These are phyloP conservation scores for Tromatobia lineatoria DNA, from an alignment of 2,888 invertebrate species.

Conservation along the genomic window DNA sequence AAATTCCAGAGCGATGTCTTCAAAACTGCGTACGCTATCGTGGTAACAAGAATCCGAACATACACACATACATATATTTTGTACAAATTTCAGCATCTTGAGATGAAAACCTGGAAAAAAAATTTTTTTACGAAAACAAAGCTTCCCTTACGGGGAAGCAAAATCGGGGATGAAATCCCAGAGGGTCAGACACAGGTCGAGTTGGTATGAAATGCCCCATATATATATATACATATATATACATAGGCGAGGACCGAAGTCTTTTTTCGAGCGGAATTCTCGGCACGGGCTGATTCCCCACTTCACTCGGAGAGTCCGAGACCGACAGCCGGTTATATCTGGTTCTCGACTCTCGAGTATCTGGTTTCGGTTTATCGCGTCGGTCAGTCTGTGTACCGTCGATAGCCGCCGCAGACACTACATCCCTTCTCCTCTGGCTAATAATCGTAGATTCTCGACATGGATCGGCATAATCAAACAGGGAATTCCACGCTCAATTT, in stretches of 20 bases:
- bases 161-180: no score
- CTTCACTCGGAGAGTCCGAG: slow-evolving; percentile 35
- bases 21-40: no score
- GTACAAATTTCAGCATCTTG: no score
- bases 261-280: slow-evolving; percentile 47
- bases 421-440: background rate
- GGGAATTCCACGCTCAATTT: background rate
- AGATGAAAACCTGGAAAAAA: no score
- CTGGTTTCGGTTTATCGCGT: slow-evolving; percentile 59
- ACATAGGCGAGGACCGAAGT: background rate
- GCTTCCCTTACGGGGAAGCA: no score
- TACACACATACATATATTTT: no score
- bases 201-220: no score
- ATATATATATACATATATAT: no score
- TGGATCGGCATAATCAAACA: background rate
- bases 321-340: slow-evolving; percentile 63
- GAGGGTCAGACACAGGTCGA: no score
- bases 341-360: slow-evolving; percentile 54
- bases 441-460: background rate
- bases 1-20: no score
- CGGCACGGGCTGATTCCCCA: slow-evolving; percentile 39
- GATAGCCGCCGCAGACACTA: slow-evolving; percentile 52
- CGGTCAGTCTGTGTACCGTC: slow-evolving; percentile 19
- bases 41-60: no score
- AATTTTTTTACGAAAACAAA: no score